A percentile compares a stretch with the other conserved stretches of the same genome.
Evolutionary conservation across 2,113 vertebrate species (phyloP).

Genomic region (Semicossyphus pulcher): DNA sequence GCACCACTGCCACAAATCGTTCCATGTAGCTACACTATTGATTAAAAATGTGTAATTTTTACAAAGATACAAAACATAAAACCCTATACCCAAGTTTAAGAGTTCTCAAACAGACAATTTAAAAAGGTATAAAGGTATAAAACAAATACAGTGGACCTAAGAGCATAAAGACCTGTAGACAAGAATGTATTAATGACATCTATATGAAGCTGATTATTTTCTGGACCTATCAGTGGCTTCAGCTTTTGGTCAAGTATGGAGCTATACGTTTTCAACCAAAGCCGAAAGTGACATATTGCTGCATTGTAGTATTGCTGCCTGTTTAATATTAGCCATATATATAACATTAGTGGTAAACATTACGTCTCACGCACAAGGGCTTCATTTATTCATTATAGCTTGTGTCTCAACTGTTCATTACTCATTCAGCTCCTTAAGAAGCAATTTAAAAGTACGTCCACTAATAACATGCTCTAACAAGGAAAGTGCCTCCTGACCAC

Average conservation of each 20-base stretch:
- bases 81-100: too few species aligned
- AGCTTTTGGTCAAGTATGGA: neutral
- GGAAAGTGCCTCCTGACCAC: neutral
- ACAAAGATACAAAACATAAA: too few species aligned
- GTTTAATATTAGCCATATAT: neutral
- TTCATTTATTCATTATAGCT: neutral
- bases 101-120: too few species aligned
- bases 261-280: neutral
- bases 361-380: neutral
- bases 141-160: too few species aligned
- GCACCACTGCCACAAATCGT: too few species aligned
- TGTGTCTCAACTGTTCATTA: neutral
- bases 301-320: neutral
- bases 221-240: neutral
- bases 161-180: too few species aligned
- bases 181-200: neutral
- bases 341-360: neutral
- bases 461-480: neutral
- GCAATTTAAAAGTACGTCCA: neutral
- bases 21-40: too few species aligned
- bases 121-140: too few species aligned
- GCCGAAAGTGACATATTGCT: neutral
- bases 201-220: neutral
- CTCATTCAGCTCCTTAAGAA: slow-evolving; percentile 3
- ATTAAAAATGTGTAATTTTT: too few species aligned